phyloP scores from a whole-genome alignment of 1,140 invertebrate species.

The Macrobrachium rosenbergii region DNA sequence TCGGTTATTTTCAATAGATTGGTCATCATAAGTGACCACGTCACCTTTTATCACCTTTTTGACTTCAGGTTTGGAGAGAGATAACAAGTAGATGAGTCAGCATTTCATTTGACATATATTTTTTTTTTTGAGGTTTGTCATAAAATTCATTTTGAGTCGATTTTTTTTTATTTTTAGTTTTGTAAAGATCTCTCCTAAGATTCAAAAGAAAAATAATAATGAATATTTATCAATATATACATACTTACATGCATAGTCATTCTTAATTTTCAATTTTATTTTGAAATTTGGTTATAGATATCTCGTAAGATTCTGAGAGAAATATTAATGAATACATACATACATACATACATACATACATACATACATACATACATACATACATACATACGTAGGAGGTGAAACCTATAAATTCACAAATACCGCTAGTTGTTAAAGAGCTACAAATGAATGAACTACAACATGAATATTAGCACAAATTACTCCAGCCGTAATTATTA shows the following conservation, averaged over 20 bases:
- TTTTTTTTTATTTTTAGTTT: neutral
- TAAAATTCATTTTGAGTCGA: too few relatives aligned
- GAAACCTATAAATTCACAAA: too few relatives aligned
- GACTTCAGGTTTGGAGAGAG: too few relatives aligned
- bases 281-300: neutral
- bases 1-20: too few relatives aligned
- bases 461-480: neutral
- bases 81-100: too few relatives aligned
- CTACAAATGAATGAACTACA: neutral
- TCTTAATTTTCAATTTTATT: too few relatives aligned
- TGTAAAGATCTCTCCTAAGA: neutral
- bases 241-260: neutral
- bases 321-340: neutral
- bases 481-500: neutral
- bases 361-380: constrained; percentile 21
- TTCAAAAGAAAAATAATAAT: neutral
- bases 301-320: neutral
- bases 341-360: neutral
- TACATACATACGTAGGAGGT: constrained; percentile 14
- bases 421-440: too few relatives aligned
- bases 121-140: too few relatives aligned
- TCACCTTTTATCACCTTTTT: too few relatives aligned
- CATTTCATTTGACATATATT: too few relatives aligned
- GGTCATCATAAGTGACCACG: too few relatives aligned
- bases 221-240: neutral